Evolutionary conservation across 2,113 vertebrate species (phyloP).

Genomic region (Lutjanus erythropterus): DNA sequence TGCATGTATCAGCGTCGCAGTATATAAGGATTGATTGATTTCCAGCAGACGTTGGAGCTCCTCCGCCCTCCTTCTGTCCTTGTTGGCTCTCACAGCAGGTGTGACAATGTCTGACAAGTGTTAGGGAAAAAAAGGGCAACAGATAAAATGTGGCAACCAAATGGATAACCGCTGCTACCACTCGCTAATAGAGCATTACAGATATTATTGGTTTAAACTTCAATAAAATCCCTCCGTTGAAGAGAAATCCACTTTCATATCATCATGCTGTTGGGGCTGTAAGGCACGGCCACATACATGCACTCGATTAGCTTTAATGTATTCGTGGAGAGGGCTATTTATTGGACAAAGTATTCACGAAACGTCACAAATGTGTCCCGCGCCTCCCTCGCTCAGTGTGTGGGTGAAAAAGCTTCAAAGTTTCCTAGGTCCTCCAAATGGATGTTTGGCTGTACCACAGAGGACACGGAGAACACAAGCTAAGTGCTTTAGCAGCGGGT

Average conservation of each 20-base stretch:
- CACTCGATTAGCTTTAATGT: slow-evolving; percentile 53
- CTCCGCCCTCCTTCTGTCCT: slow-evolving; percentile 41
- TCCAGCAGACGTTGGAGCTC: slow-evolving; percentile 30
- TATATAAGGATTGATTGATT: slow-evolving; percentile 40
- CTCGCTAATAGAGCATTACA: slow-evolving; percentile 1
- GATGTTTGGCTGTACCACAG: slow-evolving; percentile 81
- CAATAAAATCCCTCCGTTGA: neutral
- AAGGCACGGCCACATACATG: neutral
- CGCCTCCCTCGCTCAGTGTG: slow-evolving; percentile 60
- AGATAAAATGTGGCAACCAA: slow-evolving; percentile 48
- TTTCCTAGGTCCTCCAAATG: slow-evolving; percentile 78
- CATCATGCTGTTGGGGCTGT: neutral
- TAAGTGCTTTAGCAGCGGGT: slow-evolving; percentile 76
- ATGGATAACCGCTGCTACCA: slow-evolving; percentile 43
- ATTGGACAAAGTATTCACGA: slow-evolving; percentile 67
- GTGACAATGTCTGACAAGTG: slow-evolving; percentile 64
- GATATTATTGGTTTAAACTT: slow-evolving; percentile 1
- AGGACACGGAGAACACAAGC: slow-evolving; percentile 80
- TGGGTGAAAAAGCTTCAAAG: slow-evolving; percentile 76
- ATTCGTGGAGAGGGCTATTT: slow-evolving; percentile 65
- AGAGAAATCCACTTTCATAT: neutral
- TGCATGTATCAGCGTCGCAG: neutral
- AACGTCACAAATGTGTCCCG: slow-evolving; percentile 62
- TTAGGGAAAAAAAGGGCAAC: slow-evolving; percentile 21
- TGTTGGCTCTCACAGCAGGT: slow-evolving; percentile 46